A percentile compares a stretch with the other conserved stretches of the same genome.
phyloP scores from a whole-genome alignment of 2,113 vertebrate genomes.

The Formicarius rufipectus region DNA sequence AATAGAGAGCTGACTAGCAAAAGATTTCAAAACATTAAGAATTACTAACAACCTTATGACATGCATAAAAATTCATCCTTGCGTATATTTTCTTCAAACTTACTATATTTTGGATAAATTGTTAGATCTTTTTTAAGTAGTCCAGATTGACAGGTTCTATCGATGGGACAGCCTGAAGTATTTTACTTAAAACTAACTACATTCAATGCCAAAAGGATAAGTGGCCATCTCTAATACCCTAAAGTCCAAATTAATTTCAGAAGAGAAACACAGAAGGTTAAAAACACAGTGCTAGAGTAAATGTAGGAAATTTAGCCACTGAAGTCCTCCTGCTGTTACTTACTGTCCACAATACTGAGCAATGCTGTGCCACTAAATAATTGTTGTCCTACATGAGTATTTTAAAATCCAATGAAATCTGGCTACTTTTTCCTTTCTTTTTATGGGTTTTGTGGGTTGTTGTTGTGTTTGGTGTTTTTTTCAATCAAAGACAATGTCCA shows the following conservation, averaged over 20 bases:
- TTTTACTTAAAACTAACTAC: not conserved
- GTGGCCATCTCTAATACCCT: not conserved
- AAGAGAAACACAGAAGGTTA: not conserved
- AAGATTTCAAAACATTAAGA: constrained; percentile 3
- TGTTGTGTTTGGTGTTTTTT: not conserved
- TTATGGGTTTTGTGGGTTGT: not conserved
- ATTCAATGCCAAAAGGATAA: not conserved
- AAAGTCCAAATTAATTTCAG: not conserved
- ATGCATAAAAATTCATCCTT: constrained; percentile 13
- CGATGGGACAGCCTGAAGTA: not conserved
- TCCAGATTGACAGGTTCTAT: not conserved
- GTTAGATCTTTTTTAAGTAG: not conserved
- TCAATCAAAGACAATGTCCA: constrained; percentile 87
- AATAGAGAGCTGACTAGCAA: not conserved
- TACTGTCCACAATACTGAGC: not conserved
- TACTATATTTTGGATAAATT: not conserved
- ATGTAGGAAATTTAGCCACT: not conserved
- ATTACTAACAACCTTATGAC: not conserved
- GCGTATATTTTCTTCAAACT: not conserved
- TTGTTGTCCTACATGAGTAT: not conserved
- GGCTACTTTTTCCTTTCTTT: not conserved
- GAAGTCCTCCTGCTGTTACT: not conserved
- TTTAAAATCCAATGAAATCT: constrained; percentile 48
- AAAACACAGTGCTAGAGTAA: not conserved
- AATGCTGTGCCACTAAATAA: not conserved